A percentile compares a stretch with the other conserved stretches of the same genome.
Evolutionary conservation across 2,888 invertebrate species (phyloP).

Genomic region (Cheilosia pagana): DNA sequence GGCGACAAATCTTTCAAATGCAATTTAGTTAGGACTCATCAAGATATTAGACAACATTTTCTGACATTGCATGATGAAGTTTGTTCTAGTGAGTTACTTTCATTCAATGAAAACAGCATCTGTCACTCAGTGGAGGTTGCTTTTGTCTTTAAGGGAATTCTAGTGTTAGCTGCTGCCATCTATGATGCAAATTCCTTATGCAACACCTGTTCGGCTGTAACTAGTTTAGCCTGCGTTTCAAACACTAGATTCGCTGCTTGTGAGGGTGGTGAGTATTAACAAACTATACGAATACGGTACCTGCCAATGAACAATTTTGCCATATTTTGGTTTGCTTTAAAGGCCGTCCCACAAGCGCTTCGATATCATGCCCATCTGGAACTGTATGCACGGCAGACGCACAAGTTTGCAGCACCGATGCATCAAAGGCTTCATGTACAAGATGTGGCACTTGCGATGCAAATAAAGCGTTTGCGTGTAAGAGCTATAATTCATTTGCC

Average conservation of each 20-base stretch:
- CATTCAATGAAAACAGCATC: neutral
- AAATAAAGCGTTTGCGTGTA: slow-evolving; percentile 31
- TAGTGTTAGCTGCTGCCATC: slow-evolving; percentile 19
- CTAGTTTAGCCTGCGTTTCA: slow-evolving; percentile 41
- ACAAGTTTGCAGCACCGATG: slow-evolving; percentile 11
- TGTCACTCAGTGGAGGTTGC: neutral
- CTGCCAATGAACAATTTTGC: neutral
- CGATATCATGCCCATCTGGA: slow-evolving; percentile 37
- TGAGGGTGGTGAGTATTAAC: slow-evolving; percentile 29
- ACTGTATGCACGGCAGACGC: slow-evolving; percentile 25
- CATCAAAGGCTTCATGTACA: slow-evolving; percentile 15
- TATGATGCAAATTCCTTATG: slow-evolving; percentile 23
- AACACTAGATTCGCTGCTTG: slow-evolving; percentile 41
- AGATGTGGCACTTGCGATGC: slow-evolving; percentile 21
- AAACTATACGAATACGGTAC: neutral
- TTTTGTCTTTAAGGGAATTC: slow-evolving; percentile 2
- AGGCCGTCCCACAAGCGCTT: slow-evolving; percentile 20
- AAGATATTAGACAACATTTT: neutral
- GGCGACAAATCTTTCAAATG: neutral
- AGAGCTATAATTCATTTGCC: slow-evolving; percentile 23
- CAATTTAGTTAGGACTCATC: neutral
- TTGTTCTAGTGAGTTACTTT: slow-evolving; percentile 5
- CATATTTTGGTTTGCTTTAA: neutral
- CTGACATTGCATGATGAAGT: slow-evolving; percentile 6
- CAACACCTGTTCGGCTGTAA: slow-evolving; percentile 51